A percentile compares a stretch with the other conserved stretches of the same genome.
phyloP scores from a whole-genome alignment of 2,888 invertebrate genomes.

The Macaria notata region DNA sequence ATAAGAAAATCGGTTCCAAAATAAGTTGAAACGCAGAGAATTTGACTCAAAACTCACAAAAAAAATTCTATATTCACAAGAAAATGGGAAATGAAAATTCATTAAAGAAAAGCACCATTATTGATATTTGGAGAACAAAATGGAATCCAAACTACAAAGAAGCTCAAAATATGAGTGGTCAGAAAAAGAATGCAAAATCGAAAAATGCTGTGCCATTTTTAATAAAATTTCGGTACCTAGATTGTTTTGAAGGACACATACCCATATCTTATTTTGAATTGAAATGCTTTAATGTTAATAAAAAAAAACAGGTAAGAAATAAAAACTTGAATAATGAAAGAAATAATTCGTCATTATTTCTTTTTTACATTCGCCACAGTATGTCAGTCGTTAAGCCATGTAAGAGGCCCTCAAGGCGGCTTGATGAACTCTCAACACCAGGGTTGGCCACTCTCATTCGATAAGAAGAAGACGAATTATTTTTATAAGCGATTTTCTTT shows the following conservation, averaged over 20 bases:
- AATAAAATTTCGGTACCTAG: slow-evolving; percentile 64
- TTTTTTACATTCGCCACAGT: too few species aligned
- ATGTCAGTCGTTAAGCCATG: too few species aligned
- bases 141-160: slow-evolving; percentile 56
- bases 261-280: slow-evolving; percentile 62
- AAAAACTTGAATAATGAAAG: too few species aligned
- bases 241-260: slow-evolving; percentile 60
- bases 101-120: slow-evolving; percentile 53
- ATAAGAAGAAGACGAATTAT: too few species aligned
- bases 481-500: too few species aligned
- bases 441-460: too few species aligned
- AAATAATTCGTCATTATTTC: too few species aligned
- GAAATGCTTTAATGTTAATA: slow-evolving; percentile 72
- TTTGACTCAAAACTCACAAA: slow-evolving; percentile 27
- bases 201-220: slow-evolving; percentile 52
- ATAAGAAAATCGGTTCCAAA: slow-evolving; percentile 35
- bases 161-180: slow-evolving; percentile 36
- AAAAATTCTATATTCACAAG: slow-evolving; percentile 37
- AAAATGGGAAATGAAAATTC: slow-evolving; percentile 42
- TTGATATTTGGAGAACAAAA: slow-evolving; percentile 66
- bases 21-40: slow-evolving; percentile 5
- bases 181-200: slow-evolving; percentile 48
- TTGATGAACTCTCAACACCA: too few species aligned
- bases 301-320: too few species aligned
- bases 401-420: too few species aligned